phyloP scores from a whole-genome alignment of 2,888 invertebrate genomes.

The Cryptus armator region DNA sequence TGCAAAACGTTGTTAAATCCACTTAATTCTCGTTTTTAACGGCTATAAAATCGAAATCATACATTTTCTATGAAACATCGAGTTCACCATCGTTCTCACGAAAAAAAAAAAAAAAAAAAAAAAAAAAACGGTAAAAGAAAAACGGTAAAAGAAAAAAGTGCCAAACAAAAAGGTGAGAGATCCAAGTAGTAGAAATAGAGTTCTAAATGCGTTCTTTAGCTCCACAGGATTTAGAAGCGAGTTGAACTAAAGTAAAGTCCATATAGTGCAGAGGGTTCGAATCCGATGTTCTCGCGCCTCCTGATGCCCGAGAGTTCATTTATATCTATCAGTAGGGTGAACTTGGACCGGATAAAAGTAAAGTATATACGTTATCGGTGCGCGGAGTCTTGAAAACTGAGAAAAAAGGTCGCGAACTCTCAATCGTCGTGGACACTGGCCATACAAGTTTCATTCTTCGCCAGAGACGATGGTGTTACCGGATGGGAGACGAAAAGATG shows the following conservation, averaged over 20 bases:
- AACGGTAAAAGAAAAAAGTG: neutral
- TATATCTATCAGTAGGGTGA: neutral
- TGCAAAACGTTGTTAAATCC: no score
- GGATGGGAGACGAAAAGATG: slow-evolving; percentile 51
- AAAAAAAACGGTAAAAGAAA: no score
- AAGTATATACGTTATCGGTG: neutral
- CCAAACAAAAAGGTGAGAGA: neutral
- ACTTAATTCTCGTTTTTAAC: no score
- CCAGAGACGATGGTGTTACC: slow-evolving; percentile 55
- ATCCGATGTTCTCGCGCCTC: no score
- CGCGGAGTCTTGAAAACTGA: slow-evolving; percentile 1
- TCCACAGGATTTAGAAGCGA: neutral
- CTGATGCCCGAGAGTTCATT: neutral
- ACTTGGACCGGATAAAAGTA: neutral
- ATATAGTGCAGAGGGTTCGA: no score
- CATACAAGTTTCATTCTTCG: slow-evolving; percentile 77
- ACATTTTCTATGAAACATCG: neutral
- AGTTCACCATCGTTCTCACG: neutral
- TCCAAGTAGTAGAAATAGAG: neutral
- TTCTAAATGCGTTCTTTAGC: slow-evolving; percentile 3
- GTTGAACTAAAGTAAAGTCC: neutral
- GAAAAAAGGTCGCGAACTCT: neutral
- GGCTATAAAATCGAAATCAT: neutral
- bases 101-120: neutral
- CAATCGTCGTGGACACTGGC: slow-evolving; percentile 55